Percentiles rank a stretch among this genome's conserved stretches.
Conservation (phyloP, 2,113 vertebrate genomes). For the Shinisaurus crocodilurus region DNA sequence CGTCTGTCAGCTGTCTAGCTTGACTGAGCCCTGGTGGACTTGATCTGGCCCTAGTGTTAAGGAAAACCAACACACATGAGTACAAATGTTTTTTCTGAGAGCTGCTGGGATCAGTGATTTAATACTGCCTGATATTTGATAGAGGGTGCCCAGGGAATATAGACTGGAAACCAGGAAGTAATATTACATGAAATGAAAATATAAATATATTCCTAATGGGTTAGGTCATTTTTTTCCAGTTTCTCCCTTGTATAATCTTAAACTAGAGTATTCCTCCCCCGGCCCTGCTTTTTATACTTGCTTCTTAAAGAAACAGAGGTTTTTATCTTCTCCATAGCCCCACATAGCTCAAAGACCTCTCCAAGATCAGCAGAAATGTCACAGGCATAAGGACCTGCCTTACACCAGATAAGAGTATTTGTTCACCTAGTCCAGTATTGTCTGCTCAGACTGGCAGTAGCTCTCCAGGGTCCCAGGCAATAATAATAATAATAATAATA, state of each 20-base stretch:
- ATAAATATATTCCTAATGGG: conserved; percentile 75
- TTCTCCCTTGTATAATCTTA: conserved; percentile 67
- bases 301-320: not conserved
- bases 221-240: conserved; percentile 71
- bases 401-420: no score
- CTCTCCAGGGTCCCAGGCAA: no score
- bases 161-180: conserved; percentile 73
- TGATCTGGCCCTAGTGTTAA: conserved; percentile 68
- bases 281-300: conserved; percentile 53
- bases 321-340: not conserved
- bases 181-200: conserved; percentile 76
- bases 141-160: conserved; percentile 65
- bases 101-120: conserved; percentile 70
- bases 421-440: no score
- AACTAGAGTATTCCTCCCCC: conserved; percentile 32
- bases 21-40: conserved; percentile 62
- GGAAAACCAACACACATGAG: conserved; percentile 75
- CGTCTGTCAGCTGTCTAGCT: conserved; percentile 74
- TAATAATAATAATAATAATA: no score
- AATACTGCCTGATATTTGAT: conserved; percentile 74
- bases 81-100: conserved; percentile 75
- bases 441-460: no score
- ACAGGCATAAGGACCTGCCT: no score
- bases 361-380: not conserved
- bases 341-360: not conserved